Evolutionary conservation across 1,140 invertebrate species (phyloP), one percentile per base, ranked within the genome.

Genomic region (Pseudomyrmex gracilis): DNA sequence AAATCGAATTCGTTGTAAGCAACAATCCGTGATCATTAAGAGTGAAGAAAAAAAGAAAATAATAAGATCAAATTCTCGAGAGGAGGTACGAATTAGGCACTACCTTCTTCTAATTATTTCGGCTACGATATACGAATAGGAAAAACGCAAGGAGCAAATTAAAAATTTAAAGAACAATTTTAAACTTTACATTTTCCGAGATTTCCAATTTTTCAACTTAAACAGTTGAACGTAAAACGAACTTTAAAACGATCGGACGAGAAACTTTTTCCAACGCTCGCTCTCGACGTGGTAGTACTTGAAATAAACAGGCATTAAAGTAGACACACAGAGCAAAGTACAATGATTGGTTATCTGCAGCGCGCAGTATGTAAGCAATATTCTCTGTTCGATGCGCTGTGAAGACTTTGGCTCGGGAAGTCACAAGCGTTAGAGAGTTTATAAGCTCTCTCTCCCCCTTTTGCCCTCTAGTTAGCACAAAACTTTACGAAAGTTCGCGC

Each of bases 341-440:
- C 17, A 78, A 78, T 47, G 55, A 80, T 71, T 58, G 66, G 17
- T 60, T 68, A 24, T 57, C 51, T n/a, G 34, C 17, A 9, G 10
- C 15, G 20, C 10, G 12, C 57, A 12, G 5, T 17, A 45, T 53
- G 47, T 24, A 7, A 10, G 49, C 15, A 47, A 80, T 70, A 60
- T 45, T 71, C n/a, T n/a, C n/a, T 12, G 17, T 43, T 73, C 60
- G 60, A 51, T 51, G 34, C 49, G 17, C 43, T 8, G 53, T 2
- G 66, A 71, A 80, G 53, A 71, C 66, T 71, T 51, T 17, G 10
- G 51, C 17, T 78, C 64, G 43, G 10, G 13, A 43, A 71, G 43
- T 80, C 76, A 80, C 76, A 58, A 34, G 53, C 51, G 49, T 80
- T 80, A 71, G 43, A 71, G 43, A 71, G 66, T 80, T 71, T 70